A percentile compares a stretch with the other conserved stretches of the same genome.
These are phyloP conservation scores for Gastrophryne carolinensis DNA, from an alignment of 2,797 vertebrate species.

Conservation along the genomic window DNA sequence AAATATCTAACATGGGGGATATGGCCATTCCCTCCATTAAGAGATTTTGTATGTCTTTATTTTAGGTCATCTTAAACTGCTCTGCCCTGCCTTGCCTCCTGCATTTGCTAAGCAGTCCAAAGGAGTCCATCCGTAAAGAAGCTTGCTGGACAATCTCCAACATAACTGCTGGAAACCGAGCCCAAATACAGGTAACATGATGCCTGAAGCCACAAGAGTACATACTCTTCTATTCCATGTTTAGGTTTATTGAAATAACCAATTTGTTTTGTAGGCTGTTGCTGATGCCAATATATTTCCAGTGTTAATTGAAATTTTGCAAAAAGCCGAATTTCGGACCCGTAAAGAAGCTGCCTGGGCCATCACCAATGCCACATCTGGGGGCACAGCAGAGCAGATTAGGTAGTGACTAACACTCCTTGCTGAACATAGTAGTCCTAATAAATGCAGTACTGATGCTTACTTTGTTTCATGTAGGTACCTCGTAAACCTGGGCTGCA, in stretches of 20 bases:
- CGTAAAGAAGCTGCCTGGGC: slow-evolving; percentile 98
- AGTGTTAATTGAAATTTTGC: slow-evolving; percentile 94
- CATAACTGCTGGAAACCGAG: slow-evolving; percentile 95
- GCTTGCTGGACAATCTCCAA: slow-evolving; percentile 99
- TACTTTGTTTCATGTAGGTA: slow-evolving; percentile 74
- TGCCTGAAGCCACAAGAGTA: too few relatives aligned
- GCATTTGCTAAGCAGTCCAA: slow-evolving; percentile 93
- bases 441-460: background rate
- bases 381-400: slow-evolving; percentile 94
- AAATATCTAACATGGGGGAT: too few relatives aligned
- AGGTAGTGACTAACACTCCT: slow-evolving; percentile 72
- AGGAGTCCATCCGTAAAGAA: slow-evolving; percentile 97
- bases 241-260: background rate
- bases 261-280: slow-evolving; percentile 76
- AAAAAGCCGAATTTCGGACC: slow-evolving; percentile 96
- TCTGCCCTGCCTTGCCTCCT: slow-evolving; percentile 95
- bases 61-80: slow-evolving; percentile 95
- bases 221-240: too few relatives aligned
- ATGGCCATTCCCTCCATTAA: too few relatives aligned
- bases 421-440: background rate
- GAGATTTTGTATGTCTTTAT: background rate
- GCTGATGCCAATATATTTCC: slow-evolving; percentile 98
- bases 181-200: slow-evolving; percentile 87
- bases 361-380: slow-evolving; percentile 97
- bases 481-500: slow-evolving; percentile 92